These are phyloP conservation scores for Lepidostoma basale DNA, from an alignment of 1,140 invertebrate species.

Conservation along the genomic window DNA sequence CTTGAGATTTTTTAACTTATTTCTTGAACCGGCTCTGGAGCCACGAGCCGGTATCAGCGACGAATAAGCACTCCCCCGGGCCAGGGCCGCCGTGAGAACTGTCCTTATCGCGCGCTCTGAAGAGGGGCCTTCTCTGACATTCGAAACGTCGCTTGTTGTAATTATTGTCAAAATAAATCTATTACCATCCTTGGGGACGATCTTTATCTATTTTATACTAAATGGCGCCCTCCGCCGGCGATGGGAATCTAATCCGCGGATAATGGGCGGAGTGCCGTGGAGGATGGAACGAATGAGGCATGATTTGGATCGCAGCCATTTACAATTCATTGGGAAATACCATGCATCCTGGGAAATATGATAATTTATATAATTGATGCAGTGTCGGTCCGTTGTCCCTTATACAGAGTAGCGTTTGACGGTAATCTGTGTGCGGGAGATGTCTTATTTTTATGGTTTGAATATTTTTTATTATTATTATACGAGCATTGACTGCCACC, in stretches of 20 bases:
- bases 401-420: too few relatives aligned
- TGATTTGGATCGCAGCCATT: not conserved
- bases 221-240: not conserved
- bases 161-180: slow-evolving; percentile 34
- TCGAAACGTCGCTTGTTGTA: slow-evolving; percentile 13
- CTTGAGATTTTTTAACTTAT: too few relatives aligned
- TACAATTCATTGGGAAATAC: too few relatives aligned
- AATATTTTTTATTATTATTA: too few relatives aligned
- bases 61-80: slow-evolving; percentile 12
- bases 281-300: too few relatives aligned
- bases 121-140: slow-evolving; percentile 10
- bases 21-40: not conserved
- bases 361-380: too few relatives aligned
- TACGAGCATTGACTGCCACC: too few relatives aligned
- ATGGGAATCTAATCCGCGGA: slow-evolving; percentile 10
- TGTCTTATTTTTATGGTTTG: too few relatives aligned
- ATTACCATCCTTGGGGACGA: slow-evolving; percentile 8
- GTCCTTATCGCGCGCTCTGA: not conserved
- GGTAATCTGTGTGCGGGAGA: too few relatives aligned
- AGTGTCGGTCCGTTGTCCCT: too few relatives aligned
- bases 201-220: slow-evolving; percentile 7
- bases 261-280: too few relatives aligned
- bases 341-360: too few relatives aligned
- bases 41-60: not conserved
- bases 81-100: slow-evolving; percentile 24